phyloP scores from a whole-genome alignment of 2,888 invertebrate genomes.

The Campoletis raptor region DNA sequence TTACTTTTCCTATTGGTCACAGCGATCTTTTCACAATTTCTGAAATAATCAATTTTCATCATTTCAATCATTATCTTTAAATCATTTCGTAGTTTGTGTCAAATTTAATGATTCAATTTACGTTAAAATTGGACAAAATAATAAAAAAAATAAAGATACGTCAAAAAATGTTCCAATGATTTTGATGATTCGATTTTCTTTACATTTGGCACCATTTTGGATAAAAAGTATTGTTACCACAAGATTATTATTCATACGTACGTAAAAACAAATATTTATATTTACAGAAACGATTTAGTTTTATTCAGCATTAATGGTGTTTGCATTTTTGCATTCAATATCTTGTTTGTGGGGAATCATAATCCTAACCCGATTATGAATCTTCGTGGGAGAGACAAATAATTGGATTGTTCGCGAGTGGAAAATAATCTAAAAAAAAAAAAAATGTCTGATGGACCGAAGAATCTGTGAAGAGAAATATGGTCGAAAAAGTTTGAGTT shows the following conservation, averaged over 20 bases:
- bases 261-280: not conserved
- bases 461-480: conserved; percentile 13
- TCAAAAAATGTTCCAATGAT: not conserved
- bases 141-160: too few relatives aligned
- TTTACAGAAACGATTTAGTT: not conserved
- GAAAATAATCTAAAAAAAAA: conserved; percentile 14
- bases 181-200: not conserved
- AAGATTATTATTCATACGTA: not conserved
- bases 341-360: conserved; percentile 75
- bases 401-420: conserved; percentile 28
- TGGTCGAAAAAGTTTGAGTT: conserved; percentile 50
- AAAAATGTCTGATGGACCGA: not conserved
- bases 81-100: too few relatives aligned
- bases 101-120: not conserved
- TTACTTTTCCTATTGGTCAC: not conserved
- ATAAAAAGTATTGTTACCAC: not conserved
- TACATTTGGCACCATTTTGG: not conserved
- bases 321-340: conserved; percentile 69
- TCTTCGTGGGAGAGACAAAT: conserved; percentile 37
- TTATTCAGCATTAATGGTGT: not conserved
- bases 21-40: not conserved
- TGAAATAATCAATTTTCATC: not conserved
- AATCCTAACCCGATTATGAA: conserved; percentile 76
- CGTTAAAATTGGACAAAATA: not conserved
- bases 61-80: not conserved